These are phyloP conservation scores for Drosophila fuyamai DNA, from an alignment of 1,140 invertebrate genomes.

Conservation along the genomic window DNA sequence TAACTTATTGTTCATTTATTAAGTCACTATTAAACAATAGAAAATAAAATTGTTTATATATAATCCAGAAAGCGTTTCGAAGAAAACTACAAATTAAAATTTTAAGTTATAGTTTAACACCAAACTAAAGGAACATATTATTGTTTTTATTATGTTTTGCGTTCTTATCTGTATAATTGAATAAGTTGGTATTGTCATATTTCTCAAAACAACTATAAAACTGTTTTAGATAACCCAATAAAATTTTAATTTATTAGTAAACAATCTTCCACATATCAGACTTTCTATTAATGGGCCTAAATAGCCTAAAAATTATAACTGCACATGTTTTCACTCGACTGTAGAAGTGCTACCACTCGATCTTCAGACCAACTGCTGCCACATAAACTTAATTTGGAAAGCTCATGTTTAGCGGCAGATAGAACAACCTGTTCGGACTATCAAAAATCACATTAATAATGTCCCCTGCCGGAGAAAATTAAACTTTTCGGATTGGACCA, in stretches of 20 bases:
- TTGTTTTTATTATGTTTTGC: too few species aligned
- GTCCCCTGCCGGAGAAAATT: constrained; percentile 52
- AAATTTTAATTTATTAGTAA: neutral
- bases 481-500: constrained; percentile 46
- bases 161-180: too few species aligned
- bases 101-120: too few species aligned
- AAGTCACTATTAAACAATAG: too few species aligned
- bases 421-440: constrained; percentile 69
- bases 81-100: too few species aligned
- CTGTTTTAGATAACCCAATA: neutral
- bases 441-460: constrained; percentile 78
- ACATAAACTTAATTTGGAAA: constrained; percentile 66
- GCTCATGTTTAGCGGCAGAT: constrained; percentile 60
- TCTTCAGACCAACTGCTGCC: constrained; percentile 1
- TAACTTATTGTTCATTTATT: too few species aligned
- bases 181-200: too few species aligned
- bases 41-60: too few species aligned
- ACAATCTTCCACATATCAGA: neutral
- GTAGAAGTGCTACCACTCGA: neutral
- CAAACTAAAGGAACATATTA: too few species aligned
- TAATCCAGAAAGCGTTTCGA: too few species aligned
- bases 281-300: constrained; percentile 14
- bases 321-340: constrained; percentile 37
- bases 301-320: constrained; percentile 16
- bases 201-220: too few species aligned